Percentiles rank a stretch among this genome's conserved stretches.
Evolutionary conservation across 1,140 invertebrate genomes (phyloP).

Genomic region (Papilio polytes): DNA sequence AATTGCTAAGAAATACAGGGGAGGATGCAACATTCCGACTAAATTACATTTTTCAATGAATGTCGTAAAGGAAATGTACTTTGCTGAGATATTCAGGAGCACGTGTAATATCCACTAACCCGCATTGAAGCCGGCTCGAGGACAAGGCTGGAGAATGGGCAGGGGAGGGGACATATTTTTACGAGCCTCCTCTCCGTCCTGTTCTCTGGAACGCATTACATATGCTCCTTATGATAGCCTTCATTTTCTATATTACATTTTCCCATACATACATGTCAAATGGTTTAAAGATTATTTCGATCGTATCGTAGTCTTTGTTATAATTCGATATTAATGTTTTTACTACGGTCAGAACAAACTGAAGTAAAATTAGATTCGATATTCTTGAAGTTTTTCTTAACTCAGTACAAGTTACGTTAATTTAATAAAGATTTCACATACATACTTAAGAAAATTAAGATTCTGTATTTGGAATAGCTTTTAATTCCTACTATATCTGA

Average conservation of each 20-base stretch:
- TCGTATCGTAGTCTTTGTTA: background rate
- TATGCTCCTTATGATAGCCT: slow-evolving; percentile 24
- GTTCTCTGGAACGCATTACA: slow-evolving; percentile 22
- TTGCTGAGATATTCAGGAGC: slow-evolving; percentile 38
- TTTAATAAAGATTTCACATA: no score
- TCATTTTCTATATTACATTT: slow-evolving; percentile 12
- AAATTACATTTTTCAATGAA: slow-evolving; percentile 39
- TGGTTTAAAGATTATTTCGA: background rate
- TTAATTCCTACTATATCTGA: background rate
- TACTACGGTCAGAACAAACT: background rate
- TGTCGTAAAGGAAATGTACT: slow-evolving; percentile 37
- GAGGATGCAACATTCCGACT: slow-evolving; percentile 24
- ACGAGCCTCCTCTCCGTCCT: slow-evolving; percentile 3
- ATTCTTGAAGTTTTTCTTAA: no score
- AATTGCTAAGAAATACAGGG: background rate
- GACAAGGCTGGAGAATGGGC: background rate
- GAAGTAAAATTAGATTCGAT: no score
- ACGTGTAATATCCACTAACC: slow-evolving; percentile 39
- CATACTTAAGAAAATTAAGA: background rate
- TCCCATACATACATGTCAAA: background rate
- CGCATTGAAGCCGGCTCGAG: slow-evolving; percentile 31
- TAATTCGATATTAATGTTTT: background rate
- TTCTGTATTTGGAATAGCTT: background rate
- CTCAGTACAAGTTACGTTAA: no score
- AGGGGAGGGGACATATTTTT: slow-evolving; percentile 34